A percentile compares a stretch with the other conserved stretches of the same genome.
Conservation (phyloP, 2,113 vertebrate species). For the Lipotes vexillifer region DNA sequence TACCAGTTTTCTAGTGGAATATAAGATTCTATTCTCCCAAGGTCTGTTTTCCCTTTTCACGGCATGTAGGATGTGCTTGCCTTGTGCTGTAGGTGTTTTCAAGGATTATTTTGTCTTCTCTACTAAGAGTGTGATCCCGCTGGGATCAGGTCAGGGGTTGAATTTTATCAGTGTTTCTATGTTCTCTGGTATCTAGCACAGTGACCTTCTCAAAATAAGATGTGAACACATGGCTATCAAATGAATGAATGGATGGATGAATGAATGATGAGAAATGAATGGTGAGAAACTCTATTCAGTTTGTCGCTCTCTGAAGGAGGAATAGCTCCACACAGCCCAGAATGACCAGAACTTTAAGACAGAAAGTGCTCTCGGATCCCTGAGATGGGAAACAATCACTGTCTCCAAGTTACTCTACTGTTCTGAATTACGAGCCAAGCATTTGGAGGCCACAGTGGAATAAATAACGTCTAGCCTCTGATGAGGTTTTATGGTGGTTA, state of each 20-base stretch:
- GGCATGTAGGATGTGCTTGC: accelerated
- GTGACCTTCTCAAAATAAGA: background rate
- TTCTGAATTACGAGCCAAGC: background rate
- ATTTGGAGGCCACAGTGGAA: background rate
- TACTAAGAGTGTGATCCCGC: accelerated
- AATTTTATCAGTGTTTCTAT: background rate
- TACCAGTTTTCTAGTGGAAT: background rate
- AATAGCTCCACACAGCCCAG: accelerated
- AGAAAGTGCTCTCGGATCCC: background rate
- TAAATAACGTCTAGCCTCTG: background rate
- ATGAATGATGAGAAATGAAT: too few species aligned
- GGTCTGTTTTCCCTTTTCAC: background rate
- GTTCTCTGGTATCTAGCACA: background rate
- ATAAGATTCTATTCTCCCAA: background rate
- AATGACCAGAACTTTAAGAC: background rate
- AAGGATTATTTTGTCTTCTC: background rate
- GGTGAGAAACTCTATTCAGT: too few species aligned
- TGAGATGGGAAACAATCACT: background rate
- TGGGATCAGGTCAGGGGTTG: background rate
- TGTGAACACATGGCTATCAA: too few species aligned
- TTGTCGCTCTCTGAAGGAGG: background rate
- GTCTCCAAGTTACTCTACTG: background rate
- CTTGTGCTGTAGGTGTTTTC: accelerated
- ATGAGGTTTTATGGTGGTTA: background rate
- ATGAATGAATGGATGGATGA: background rate